phyloP scores from a whole-genome alignment of 2,113 vertebrate species.

The Heptranchias perlo region DNA sequence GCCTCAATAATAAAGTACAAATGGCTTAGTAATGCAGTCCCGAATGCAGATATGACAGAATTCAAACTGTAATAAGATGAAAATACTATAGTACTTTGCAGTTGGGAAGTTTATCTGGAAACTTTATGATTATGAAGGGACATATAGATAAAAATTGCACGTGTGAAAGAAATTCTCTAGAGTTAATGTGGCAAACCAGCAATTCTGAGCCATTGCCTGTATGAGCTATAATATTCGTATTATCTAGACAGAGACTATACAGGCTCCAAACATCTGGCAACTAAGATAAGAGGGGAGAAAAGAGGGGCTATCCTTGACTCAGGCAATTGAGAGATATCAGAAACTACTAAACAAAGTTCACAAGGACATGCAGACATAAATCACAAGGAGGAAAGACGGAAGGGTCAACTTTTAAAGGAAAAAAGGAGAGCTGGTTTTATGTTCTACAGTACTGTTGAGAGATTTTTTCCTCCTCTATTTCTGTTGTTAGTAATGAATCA shows the following conservation, averaged over 20 bases:
- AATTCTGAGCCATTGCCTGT: constrained; percentile 43
- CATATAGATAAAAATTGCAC: constrained; percentile 20
- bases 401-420: constrained; percentile 49
- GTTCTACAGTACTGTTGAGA: background rate
- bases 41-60: background rate
- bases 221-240: constrained; percentile 48
- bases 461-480: background rate
- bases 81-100: background rate
- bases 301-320: constrained; percentile 56
- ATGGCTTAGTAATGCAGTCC: background rate
- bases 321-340: constrained; percentile 61
- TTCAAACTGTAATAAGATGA: background rate
- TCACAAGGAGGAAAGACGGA: constrained; percentile 47
- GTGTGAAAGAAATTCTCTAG: constrained; percentile 17
- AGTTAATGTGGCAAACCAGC: constrained; percentile 45
- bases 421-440: constrained; percentile 46
- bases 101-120: constrained; percentile 11
- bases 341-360: constrained; percentile 63
- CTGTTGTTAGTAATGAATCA: constrained; percentile 60
- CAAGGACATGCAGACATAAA: constrained; percentile 48
- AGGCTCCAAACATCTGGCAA: constrained; percentile 48
- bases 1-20: constrained; percentile 19
- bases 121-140: background rate
- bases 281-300: constrained; percentile 43
- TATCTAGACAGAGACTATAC: constrained; percentile 49